These are phyloP conservation scores for Leucophenga maculata DNA, from an alignment of 2,888 invertebrate genomes.

Conservation along the genomic window DNA sequence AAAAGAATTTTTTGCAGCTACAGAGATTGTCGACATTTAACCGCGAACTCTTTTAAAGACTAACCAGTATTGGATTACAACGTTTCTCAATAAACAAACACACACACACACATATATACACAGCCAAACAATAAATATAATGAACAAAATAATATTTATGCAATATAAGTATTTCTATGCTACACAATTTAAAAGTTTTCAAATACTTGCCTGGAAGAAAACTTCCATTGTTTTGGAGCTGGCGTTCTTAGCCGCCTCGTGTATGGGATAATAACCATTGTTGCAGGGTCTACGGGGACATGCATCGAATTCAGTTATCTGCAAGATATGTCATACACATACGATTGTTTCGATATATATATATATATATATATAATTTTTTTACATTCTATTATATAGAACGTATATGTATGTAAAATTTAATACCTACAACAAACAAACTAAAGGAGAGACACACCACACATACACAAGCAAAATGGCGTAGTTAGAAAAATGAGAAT, in stretches of 20 bases:
- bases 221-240: slow-evolving; percentile 89
- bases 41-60: too few species aligned
- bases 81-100: too few species aligned
- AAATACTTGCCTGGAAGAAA: slow-evolving; percentile 75
- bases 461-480: too few species aligned
- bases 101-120: background rate
- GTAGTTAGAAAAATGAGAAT: too few species aligned
- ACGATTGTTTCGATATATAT: slow-evolving; percentile 21
- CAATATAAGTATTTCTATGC: too few species aligned
- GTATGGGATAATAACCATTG: slow-evolving; percentile 92
- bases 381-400: background rate
- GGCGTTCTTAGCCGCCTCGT: slow-evolving; percentile 92
- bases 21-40: background rate
- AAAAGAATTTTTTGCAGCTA: background rate
- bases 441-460: too few species aligned
- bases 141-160: background rate
- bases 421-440: too few species aligned
- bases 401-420: background rate
- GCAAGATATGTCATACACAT: slow-evolving; percentile 57
- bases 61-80: too few species aligned
- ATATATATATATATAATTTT: background rate
- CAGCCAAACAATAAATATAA: background rate
- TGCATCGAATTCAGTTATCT: slow-evolving; percentile 87
- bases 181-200: too few species aligned
- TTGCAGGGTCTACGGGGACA: slow-evolving; percentile 85